A percentile compares a stretch with the other conserved stretches of the same genome.
Evolutionary conservation across 1,140 invertebrate genomes (phyloP).

Genomic region (Listronotus oregonensis): DNA sequence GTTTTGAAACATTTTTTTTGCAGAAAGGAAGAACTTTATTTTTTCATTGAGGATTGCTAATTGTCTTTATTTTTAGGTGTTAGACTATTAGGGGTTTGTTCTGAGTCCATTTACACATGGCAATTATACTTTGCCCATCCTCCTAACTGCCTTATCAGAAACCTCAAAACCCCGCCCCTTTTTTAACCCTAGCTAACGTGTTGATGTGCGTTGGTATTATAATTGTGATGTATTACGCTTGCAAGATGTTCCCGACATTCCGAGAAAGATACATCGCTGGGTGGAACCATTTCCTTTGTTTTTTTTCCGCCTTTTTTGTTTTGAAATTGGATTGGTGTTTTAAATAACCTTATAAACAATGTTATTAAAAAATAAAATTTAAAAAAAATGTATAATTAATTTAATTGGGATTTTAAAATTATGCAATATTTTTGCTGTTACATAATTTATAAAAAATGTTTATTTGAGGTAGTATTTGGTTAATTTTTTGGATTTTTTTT

Average conservation of each 20-base stretch:
- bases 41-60: too few species aligned
- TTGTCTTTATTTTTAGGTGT: conserved; percentile 67
- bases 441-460: too few species aligned
- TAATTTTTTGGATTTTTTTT: too few species aligned
- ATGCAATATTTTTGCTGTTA: too few species aligned
- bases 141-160: conserved; percentile 76
- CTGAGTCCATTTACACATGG: conserved; percentile 72
- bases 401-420: too few species aligned
- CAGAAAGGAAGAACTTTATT: too few species aligned
- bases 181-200: conserved; percentile 72
- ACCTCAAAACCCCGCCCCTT: conserved; percentile 73
- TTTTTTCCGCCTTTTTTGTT: conserved; percentile 76
- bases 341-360: too few species aligned
- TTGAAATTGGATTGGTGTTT: conserved; percentile 74
- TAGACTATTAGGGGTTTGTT: conserved; percentile 64
- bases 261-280: conserved; percentile 56
- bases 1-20: too few species aligned
- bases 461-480: too few species aligned
- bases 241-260: conserved; percentile 64
- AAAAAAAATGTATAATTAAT: too few species aligned
- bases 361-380: too few species aligned
- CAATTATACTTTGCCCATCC: conserved; percentile 72
- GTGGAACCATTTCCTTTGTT: conserved; percentile 63
- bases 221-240: conserved; percentile 73
- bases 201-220: conserved; percentile 69